Conservation (phyloP, 30 jellyfish, hydroid and myxozoan genomes). For the Cassiopea xamachana region DNA sequence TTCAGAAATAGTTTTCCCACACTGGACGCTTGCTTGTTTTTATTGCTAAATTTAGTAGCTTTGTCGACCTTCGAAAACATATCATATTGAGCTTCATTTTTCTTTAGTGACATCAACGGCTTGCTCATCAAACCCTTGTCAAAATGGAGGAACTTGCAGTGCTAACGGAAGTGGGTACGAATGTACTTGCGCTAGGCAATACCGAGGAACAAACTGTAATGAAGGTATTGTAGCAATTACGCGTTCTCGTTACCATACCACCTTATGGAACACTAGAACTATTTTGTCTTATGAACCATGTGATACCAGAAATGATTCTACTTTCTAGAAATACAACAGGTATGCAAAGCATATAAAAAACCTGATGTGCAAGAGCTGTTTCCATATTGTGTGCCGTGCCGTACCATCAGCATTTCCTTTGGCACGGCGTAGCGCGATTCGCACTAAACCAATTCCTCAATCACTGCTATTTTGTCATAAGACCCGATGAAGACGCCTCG, state of each 20-base stretch:
- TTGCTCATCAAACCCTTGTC: slow-evolving; percentile 34
- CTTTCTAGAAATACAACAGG: neutral
- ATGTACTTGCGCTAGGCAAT: slow-evolving; percentile 13
- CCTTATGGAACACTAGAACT: neutral
- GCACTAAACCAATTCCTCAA: too few relatives aligned
- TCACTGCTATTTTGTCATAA: too few relatives aligned
- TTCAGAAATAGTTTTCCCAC: too few relatives aligned
- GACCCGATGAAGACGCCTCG: too few relatives aligned
- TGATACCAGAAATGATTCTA: neutral
- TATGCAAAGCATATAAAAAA: neutral
- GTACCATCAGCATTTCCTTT: too few relatives aligned
- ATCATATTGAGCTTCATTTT: neutral
- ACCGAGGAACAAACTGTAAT: slow-evolving; percentile 7
- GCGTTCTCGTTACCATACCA: neutral
- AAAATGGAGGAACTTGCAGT: slow-evolving; percentile 28
- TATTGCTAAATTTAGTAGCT: too few relatives aligned
- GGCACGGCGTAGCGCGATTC: too few relatives aligned
- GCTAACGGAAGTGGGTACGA: slow-evolving; percentile 13
- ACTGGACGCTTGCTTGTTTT: too few relatives aligned
- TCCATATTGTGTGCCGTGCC: neutral
- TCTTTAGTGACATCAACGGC: neutral
- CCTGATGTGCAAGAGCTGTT: neutral
- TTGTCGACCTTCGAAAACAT: too few relatives aligned
- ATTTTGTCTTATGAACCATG: neutral
- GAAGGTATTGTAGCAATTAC: neutral